Base-by-base conservation (phyloP, 2,888 invertebrate species). In the Zygaena filipendulae region DNA sequence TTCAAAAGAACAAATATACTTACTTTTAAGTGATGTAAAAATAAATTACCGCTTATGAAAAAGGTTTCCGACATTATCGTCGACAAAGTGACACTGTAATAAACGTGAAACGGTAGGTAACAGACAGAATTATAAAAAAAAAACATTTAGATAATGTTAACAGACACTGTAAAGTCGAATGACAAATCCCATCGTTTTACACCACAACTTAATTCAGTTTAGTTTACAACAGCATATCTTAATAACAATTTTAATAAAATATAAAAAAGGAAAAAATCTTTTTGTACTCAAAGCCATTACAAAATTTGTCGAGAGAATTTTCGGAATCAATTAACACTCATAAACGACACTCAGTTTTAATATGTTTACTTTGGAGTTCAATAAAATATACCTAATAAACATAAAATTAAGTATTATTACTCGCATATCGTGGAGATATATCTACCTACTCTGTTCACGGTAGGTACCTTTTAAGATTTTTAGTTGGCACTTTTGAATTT, bases 41-140 rank as follows among this genome's bases (percentile, higher is more conserved):
- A 11, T 12, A 2, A 23, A 12, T 23, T 4, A 8, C 6, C 3
- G n/a, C n/a, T n/a, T n/a, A n/a, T n/a, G n/a, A n/a, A n/a, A n/a
- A n/a, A n/a, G n/a, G n/a, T n/a, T n/a, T n/a, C n/a, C n/a, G n/a
- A n/a, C n/a, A 43, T 45, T 23, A 31, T 45, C 41, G 45, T 7
- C 43, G 40, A 51, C 55, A 45, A 42, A 42, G 38, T 39, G 29
- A 44, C 38, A 44, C 33, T 33, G 45, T 47, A 49, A 61, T 64
- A 66, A 66, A 50, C 52, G 51, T 56, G 45, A 57, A 62, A 61
- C 63, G 54, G 62, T 62, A 62, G 66, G 57, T 57, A 59, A 50
- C 49, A 49, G 46, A 44, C 47, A 41, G 47, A 49, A 50, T 49
- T 48, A 59, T 63, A 60, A 62, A 61, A 59, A n/a, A n/a, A 53